Conservation (phyloP, 2,797 vertebrate species). For the Pangasius macronema region DNA sequence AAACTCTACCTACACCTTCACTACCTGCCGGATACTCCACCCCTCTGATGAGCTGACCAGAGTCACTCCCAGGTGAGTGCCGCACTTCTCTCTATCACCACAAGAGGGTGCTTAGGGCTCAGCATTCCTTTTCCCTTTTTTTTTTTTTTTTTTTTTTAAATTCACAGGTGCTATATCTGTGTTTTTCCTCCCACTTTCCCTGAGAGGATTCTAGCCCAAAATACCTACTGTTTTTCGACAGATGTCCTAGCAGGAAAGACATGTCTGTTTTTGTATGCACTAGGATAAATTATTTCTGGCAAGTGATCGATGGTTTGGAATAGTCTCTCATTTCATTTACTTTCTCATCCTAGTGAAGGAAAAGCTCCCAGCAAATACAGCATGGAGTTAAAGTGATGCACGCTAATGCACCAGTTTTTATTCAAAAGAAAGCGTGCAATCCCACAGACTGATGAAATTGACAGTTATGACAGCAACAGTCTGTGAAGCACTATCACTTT, state of each 20-base stretch:
- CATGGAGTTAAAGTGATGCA: neutral
- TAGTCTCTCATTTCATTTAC: neutral
- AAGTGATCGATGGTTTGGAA: neutral
- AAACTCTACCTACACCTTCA: conserved; percentile 97
- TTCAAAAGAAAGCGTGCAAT: neutral
- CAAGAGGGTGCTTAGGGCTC: conserved; percentile 1
- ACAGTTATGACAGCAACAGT: neutral
- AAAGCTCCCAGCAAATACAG: neutral
- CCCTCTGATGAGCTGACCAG: conserved; percentile 94
- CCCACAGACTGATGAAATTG: neutral
- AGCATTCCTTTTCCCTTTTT: neutral
- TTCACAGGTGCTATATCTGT: neutral
- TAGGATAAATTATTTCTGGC: neutral
- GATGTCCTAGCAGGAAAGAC: neutral
- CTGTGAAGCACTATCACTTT: neutral
- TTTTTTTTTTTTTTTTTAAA: neutral
- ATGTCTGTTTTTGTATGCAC: neutral
- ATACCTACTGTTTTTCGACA: neutral
- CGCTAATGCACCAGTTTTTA: neutral
- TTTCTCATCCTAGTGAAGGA: neutral
- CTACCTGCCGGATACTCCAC: conserved; percentile 97
- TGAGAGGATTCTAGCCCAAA: neutral
- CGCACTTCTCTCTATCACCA: conserved; percentile 13
- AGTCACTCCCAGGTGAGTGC: conserved; percentile 88
- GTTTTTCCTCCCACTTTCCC: neutral